These are phyloP conservation scores for Poeciliopsis paucimaculata DNA, from an alignment of 2,797 vertebrate genomes.

Conservation along the genomic window DNA sequence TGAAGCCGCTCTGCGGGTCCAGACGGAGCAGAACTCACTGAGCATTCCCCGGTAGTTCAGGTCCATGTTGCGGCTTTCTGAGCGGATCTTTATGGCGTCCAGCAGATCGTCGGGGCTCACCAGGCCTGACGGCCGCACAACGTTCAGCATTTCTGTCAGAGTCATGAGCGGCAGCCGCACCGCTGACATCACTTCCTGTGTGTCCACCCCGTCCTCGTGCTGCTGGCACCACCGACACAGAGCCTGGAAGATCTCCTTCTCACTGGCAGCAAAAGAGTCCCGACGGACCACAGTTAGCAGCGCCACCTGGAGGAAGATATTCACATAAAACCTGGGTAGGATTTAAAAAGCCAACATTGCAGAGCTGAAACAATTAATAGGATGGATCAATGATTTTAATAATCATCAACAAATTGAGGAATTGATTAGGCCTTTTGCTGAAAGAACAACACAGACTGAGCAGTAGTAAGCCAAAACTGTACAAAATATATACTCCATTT, in stretches of 20 bases:
- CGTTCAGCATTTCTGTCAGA: conserved; percentile 94
- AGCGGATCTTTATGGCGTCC: conserved; percentile 96
- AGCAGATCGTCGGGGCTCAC: conserved; percentile 94
- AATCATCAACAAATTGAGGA: neutral
- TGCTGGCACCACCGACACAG: conserved; percentile 94
- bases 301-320: conserved; percentile 78
- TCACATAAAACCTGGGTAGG: neutral
- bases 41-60: conserved; percentile 98
- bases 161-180: conserved; percentile 97
- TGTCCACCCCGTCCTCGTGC: conserved; percentile 82
- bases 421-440: no score
- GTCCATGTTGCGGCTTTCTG: conserved; percentile 98
- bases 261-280: conserved; percentile 94
- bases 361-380: neutral
- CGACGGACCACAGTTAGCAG: conserved; percentile 90
- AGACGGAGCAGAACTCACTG: conserved; percentile 81
- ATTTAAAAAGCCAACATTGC: neutral
- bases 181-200: conserved; percentile 92
- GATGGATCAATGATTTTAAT: neutral
- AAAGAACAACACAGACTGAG: no score
- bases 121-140: conserved; percentile 91
- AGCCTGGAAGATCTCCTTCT: conserved; percentile 97
- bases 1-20: neutral
- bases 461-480: no score
- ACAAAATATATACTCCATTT: no score